phyloP scores from a whole-genome alignment of 2,888 invertebrate species.

The Agrochola lychnidis region DNA sequence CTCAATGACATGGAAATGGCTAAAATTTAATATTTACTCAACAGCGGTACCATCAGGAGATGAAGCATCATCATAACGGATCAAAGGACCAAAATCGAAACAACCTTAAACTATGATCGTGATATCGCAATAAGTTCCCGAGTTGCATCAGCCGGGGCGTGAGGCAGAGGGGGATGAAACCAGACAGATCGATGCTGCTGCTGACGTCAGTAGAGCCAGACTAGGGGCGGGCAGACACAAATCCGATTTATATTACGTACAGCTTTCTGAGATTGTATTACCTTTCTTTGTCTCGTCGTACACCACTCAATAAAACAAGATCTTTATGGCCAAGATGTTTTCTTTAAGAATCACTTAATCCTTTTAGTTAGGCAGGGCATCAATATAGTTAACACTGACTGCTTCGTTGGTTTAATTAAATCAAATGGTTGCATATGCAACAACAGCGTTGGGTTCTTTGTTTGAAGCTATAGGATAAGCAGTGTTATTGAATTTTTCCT shows the following conservation, averaged over 20 bases:
- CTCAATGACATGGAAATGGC: neutral
- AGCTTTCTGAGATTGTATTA: conserved; percentile 8
- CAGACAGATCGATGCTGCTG: conserved; percentile 86
- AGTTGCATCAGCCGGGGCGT: conserved; percentile 84
- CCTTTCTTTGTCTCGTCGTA: conserved; percentile 9
- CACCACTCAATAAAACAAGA: neutral
- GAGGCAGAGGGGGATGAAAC: conserved; percentile 70
- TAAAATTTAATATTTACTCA: neutral
- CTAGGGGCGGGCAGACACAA: conserved; percentile 61
- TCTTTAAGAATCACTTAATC: neutral
- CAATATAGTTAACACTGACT: neutral
- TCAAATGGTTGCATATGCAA: neutral
- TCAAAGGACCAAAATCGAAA: neutral
- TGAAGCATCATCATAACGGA: neutral
- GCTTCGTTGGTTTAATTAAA: neutral
- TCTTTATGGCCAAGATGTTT: neutral
- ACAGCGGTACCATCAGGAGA: neutral
- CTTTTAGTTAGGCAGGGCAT: neutral
- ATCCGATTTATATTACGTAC: conserved; percentile 9
- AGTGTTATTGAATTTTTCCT: neutral
- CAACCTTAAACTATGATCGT: neutral
- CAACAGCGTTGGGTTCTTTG: neutral
- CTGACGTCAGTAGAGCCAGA: conserved; percentile 82
- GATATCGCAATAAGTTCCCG: conserved; percentile 54
- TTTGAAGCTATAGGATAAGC: neutral